Evolutionary conservation across 2,797 vertebrate genomes (phyloP).

Genomic region (Microchirus variegatus): DNA sequence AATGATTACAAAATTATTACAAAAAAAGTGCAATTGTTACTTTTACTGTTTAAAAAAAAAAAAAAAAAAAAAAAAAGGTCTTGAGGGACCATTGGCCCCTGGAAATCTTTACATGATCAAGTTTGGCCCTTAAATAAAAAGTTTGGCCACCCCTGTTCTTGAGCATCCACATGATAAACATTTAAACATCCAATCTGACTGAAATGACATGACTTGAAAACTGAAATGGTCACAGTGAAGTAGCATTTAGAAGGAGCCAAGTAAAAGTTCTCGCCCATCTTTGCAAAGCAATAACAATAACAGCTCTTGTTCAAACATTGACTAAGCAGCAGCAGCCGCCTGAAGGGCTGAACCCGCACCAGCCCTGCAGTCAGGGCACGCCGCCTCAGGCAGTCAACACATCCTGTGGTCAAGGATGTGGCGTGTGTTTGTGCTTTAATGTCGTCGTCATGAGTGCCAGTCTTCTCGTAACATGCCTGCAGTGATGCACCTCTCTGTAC

Average conservation of each 20-base stretch:
- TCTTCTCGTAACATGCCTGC: constrained; percentile 57
- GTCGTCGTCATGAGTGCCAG: constrained; percentile 21
- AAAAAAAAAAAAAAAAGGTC: no score
- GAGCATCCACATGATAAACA: no score
- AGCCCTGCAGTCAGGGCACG: constrained; percentile 28
- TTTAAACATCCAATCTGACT: no score
- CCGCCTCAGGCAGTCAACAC: constrained; percentile 47
- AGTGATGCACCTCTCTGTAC: constrained; percentile 44
- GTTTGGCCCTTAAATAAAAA: no score
- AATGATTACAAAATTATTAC: no score
- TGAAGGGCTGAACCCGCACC: constrained; percentile 21
- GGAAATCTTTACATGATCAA: no score
- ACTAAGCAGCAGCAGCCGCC: constrained; percentile 11
- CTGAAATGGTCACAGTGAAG: not conserved
- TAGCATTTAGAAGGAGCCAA: not conserved
- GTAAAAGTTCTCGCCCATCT: not conserved
- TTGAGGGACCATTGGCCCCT: no score
- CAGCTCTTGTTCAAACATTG: constrained; percentile 64
- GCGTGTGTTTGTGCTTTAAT: constrained; percentile 9
- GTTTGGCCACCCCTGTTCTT: no score
- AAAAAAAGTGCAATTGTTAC: no score
- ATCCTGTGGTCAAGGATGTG: constrained; percentile 78
- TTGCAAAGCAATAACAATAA: not conserved
- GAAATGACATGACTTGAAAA: no score
- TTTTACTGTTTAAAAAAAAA: no score